Evolutionary conservation across 1,140 invertebrate genomes (phyloP).

Genomic region (Drosophila paulistorum): DNA sequence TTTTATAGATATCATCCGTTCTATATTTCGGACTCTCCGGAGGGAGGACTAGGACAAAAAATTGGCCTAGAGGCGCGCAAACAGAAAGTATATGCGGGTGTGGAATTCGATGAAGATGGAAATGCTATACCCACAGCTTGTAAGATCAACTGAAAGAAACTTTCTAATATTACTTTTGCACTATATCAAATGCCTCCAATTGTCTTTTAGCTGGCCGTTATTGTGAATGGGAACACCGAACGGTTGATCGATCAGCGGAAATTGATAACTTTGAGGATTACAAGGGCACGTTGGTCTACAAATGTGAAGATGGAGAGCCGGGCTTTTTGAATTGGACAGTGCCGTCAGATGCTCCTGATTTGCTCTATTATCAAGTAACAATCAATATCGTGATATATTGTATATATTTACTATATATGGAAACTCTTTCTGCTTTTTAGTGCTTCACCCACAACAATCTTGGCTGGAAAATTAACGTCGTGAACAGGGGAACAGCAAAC

Average conservation of each 20-base stretch:
- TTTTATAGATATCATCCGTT: constrained; percentile 92
- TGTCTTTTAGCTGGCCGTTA: constrained; percentile 65
- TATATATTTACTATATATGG: too few relatives aligned
- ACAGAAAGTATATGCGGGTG: constrained; percentile 91
- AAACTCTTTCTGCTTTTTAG: constrained; percentile 84
- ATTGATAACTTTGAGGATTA: constrained; percentile 86
- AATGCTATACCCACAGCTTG: constrained; percentile 91
- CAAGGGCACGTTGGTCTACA: constrained; percentile 88
- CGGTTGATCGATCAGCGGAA: constrained; percentile 69
- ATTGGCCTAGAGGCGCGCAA: constrained; percentile 87
- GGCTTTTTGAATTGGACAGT: constrained; percentile 92
- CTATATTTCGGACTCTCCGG: constrained; percentile 94
- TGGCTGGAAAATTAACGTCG: constrained; percentile 96
- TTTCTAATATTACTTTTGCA: not conserved
- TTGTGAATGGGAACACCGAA: constrained; percentile 77
- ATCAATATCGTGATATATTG: too few relatives aligned
- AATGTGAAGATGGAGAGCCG: constrained; percentile 89
- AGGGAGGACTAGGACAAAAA: constrained; percentile 93
- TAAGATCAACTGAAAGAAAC: constrained; percentile 61
- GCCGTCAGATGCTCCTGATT: constrained; percentile 89
- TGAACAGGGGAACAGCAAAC: constrained; percentile 86
- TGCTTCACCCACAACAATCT: constrained; percentile 96
- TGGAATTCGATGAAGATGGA: constrained; percentile 89
- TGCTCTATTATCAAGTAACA: constrained; percentile 94
- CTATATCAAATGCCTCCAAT: not conserved